phyloP scores from a whole-genome alignment of 37 sponge, comb jelly and placozoan genomes.

The Tethya wilhelma region DNA sequence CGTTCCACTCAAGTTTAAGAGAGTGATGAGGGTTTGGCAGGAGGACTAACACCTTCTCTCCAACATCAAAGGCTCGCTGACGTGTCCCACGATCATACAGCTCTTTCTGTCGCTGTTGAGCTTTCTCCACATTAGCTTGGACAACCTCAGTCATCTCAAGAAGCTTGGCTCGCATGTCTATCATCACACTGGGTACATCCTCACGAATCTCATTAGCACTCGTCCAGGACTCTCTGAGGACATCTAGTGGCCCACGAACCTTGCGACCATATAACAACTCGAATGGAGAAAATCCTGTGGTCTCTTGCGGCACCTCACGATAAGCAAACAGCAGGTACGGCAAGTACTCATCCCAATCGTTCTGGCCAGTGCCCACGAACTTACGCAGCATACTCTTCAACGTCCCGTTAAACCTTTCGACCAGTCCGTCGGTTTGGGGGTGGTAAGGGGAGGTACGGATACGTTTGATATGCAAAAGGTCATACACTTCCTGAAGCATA shows the following conservation, averaged over 20 bases:
- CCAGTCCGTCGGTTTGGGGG: constrained; percentile 52
- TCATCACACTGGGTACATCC: background rate
- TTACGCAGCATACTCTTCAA: constrained; percentile 44
- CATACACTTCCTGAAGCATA: constrained; percentile 25
- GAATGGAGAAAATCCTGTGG: constrained; percentile 46
- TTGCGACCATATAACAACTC: constrained; percentile 43
- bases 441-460: constrained; percentile 49
- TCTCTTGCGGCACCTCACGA: constrained; percentile 46
- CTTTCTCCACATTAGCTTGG: constrained; percentile 16
- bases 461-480: constrained; percentile 17
- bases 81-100: constrained; percentile 44
- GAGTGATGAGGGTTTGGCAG: constrained; percentile 38
- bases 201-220: background rate
- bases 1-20: constrained; percentile 49
- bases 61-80: constrained; percentile 25
- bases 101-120: constrained; percentile 42
- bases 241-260: constrained; percentile 62
- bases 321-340: constrained; percentile 60
- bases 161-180: constrained; percentile 8
- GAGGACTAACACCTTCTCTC: constrained; percentile 66
- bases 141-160: constrained; percentile 21
- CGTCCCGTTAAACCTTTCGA: constrained; percentile 43
- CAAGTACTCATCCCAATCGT: constrained; percentile 44
- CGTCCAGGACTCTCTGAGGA: constrained; percentile 40
- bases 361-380: background rate